A percentile compares a stretch with the other conserved stretches of the same genome.
Conservation (phyloP, 2,888 invertebrate species). For the Sesamia inferens region DNA sequence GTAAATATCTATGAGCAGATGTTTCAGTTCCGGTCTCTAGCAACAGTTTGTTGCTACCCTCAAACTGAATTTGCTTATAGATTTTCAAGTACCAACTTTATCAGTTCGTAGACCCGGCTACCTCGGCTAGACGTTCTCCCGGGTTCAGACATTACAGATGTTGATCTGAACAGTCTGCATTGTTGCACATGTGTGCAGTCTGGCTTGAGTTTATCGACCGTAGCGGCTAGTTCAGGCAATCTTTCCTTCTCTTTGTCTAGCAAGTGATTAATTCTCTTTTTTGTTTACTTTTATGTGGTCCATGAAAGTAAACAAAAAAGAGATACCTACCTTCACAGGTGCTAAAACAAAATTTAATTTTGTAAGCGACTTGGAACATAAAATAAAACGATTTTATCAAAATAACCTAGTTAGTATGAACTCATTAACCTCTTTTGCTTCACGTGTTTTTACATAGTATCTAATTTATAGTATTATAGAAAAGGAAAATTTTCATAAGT, state of each 20-base stretch:
- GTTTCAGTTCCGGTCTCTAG: conserved; percentile 7
- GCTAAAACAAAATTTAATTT: conserved; percentile 13
- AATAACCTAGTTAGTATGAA: conserved; percentile 7
- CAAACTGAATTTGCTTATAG: conserved; percentile 10
- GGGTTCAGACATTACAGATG: conserved; percentile 65
- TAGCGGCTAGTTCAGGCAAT: conserved; percentile 72
- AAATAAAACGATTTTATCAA: conserved; percentile 20
- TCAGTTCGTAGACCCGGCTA: conserved; percentile 39
- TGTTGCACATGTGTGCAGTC: conserved; percentile 72
- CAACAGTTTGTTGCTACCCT: conserved; percentile 4
- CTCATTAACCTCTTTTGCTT: conserved; percentile 14
- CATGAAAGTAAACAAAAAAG: too few species aligned
- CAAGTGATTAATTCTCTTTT: conserved; percentile 32
- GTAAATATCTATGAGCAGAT: conserved; percentile 5
- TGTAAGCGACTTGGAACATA: neutral
- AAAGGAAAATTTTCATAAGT: neutral
- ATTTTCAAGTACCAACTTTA: conserved; percentile 39
- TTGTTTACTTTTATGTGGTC: conserved; percentile 1
- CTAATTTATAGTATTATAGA: conserved; percentile 7
- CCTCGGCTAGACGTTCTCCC: conserved; percentile 64
- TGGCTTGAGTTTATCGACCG: conserved; percentile 85
- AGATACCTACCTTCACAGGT: neutral
- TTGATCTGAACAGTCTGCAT: conserved; percentile 74
- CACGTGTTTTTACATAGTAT: conserved; percentile 25
- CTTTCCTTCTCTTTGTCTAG: conserved; percentile 53